Evolutionary conservation across 30 jellyfish, hydroid and myxozoan species (phyloP), one percentile per base, ranked within the genome.

Genomic region (Rhopilema esculentum): DNA sequence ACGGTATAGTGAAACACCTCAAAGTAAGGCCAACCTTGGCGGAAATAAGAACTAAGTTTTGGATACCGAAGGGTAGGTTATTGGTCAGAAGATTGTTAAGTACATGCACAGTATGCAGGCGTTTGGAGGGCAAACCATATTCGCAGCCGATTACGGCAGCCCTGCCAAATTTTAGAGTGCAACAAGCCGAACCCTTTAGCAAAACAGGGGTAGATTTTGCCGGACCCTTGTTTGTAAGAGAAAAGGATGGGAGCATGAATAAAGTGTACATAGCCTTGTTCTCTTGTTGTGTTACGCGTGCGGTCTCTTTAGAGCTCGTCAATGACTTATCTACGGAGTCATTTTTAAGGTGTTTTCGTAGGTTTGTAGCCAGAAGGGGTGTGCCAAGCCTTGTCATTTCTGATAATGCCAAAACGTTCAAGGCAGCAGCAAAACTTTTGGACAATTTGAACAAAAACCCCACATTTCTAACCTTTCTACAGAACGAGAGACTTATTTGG

Each of bases 131-230:
- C 4, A 70, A 23, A 57, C 69, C 82, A 70, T 27, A 7, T 16
- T 18, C 27, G 12, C 82, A 70, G 82, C 82, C 63, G 28, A 70
- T 70, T 16, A 70, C 82, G 4, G 82, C 82, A 32, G 82, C 82
- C 4, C 8, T 70, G 27, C 82, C 82, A 12, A 23, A 57, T n/a
- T 33, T 70, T 25, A 70, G 82, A n/a, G 53, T 70, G n/a, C 70
- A 12, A 31, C 82, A 70, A 25, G 82, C 63, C 23, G 21, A 70
- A 8, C 82, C 82, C 6, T 70, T 28, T 70, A 70, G 82, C 21
- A 70, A 25, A 57, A n/a, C 27, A n/a, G 64, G 82, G 82, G 69
- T 70, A 70, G 82, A 70, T 70, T 70, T 70, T 28, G 82, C 82
- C n/a, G n/a, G n/a, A n/a, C n/a, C n/a, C n/a, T n/a, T n/a, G n/a